Evolutionary conservation across 2,888 invertebrate species (phyloP).

Genomic region (Cheilosia soror): DNA sequence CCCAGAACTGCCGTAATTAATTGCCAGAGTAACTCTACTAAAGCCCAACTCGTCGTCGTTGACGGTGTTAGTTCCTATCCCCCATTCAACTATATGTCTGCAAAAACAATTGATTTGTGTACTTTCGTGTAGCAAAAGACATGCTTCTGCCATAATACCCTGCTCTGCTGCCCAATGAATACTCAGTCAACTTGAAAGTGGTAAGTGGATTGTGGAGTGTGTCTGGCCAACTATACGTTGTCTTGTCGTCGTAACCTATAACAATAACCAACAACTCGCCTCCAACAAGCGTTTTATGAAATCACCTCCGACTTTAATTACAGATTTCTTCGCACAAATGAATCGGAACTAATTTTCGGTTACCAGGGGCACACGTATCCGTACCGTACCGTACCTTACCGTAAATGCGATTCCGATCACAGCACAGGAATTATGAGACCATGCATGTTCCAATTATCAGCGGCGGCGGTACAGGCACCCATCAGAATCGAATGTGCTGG

Average conservation of each 20-base stretch:
- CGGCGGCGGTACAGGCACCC: conserved; percentile 21
- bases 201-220: conserved; percentile 17
- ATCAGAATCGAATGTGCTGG: conserved; percentile 13
- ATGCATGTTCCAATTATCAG: conserved; percentile 63
- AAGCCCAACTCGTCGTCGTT: conserved; percentile 20
- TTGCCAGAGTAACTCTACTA: conserved; percentile 50
- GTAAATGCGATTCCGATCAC: conserved; percentile 62
- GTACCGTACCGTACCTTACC: neutral
- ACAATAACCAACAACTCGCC: too few relatives aligned
- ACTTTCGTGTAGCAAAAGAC: conserved; percentile 57
- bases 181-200: conserved; percentile 45
- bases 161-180: conserved; percentile 16
- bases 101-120: conserved; percentile 70
- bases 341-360: conserved; percentile 72
- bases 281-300: conserved; percentile 20
- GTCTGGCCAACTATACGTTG: conserved; percentile 37
- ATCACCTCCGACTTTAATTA: conserved; percentile 70
- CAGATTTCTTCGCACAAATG: conserved; percentile 72
- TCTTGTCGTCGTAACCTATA: neutral
- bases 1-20: conserved; percentile 65
- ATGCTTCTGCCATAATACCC: conserved; percentile 7
- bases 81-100: conserved; percentile 5
- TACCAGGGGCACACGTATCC: conserved; percentile 27
- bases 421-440: conserved; percentile 53
- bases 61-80: neutral